A percentile compares a stretch with the other conserved stretches of the same genome.
These are phyloP conservation scores for Cacajao melanocephalus DNA, from an alignment of 2,797 vertebrate species.

Conservation along the genomic window DNA sequence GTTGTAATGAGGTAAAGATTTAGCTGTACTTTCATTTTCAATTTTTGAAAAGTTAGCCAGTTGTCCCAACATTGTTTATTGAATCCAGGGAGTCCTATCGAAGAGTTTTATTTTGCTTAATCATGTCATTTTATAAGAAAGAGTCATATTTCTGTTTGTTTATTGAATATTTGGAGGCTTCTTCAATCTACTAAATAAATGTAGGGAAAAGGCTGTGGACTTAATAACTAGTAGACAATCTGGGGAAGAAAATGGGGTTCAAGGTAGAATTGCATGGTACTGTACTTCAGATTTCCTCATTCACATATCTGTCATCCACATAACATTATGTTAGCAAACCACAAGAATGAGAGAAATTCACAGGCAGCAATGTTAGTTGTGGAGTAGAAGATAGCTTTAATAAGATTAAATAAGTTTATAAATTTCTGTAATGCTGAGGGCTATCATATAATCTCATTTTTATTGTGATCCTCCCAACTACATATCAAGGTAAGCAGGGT, in stretches of 20 bases:
- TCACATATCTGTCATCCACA: not conserved
- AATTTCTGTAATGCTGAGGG: not conserved
- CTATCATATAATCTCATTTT: not conserved
- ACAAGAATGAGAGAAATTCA: not conserved
- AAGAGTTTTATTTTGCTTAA: not conserved
- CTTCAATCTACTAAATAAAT: slow-evolving; percentile 25
- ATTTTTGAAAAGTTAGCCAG: not conserved
- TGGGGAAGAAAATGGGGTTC: not conserved
- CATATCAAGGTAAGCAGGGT: not conserved
- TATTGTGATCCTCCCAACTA: not conserved
- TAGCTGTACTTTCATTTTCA: slow-evolving; percentile 34
- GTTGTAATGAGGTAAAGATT: slow-evolving; percentile 5
- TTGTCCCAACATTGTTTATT: not conserved
- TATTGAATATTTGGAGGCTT: slow-evolving; percentile 18
- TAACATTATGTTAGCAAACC: not conserved
- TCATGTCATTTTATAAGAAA: slow-evolving; percentile 42
- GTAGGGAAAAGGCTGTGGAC: not conserved
- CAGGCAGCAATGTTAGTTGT: not conserved
- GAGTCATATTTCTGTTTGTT: not conserved
- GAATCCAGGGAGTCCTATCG: not conserved
- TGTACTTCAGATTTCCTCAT: not conserved
- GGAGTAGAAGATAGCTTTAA: not conserved
- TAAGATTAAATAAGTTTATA: not conserved
- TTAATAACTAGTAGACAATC: not conserved
- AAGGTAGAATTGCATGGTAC: not conserved